These are phyloP conservation scores for Regulus satrapa DNA, from an alignment of 2,113 vertebrate genomes.

Conservation along the genomic window DNA sequence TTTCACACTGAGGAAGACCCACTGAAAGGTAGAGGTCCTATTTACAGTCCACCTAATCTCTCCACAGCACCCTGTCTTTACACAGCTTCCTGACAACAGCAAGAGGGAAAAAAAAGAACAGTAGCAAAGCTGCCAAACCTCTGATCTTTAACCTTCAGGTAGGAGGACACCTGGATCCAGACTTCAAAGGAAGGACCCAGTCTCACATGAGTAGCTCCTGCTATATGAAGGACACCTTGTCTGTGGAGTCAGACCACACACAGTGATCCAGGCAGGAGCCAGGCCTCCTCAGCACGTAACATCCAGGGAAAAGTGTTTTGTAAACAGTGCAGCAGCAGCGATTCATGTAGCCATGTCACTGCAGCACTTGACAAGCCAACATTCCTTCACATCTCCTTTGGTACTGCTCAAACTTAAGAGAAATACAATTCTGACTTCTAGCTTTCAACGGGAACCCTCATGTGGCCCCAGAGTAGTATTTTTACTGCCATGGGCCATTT, in stretches of 20 bases:
- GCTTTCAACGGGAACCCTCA: neutral
- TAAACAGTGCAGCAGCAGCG: neutral
- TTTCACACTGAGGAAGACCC: neutral
- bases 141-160: neutral
- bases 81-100: neutral
- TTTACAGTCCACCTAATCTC: neutral
- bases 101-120: neutral
- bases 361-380: neutral
- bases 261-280: neutral
- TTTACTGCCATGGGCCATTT: neutral
- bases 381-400: neutral
- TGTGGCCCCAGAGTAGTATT: neutral
- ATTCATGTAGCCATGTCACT: neutral
- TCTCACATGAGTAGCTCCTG: neutral
- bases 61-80: neutral
- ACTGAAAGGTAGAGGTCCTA: neutral
- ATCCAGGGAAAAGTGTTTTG: neutral
- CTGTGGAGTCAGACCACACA: neutral
- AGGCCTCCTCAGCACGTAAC: neutral
- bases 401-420: neutral
- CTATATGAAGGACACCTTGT: neutral
- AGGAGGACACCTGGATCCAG: neutral
- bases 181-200: neutral
- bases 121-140: neutral
- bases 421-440: neutral